phyloP scores from a whole-genome alignment of 2,888 invertebrate genomes.

The Luperina testacea region DNA sequence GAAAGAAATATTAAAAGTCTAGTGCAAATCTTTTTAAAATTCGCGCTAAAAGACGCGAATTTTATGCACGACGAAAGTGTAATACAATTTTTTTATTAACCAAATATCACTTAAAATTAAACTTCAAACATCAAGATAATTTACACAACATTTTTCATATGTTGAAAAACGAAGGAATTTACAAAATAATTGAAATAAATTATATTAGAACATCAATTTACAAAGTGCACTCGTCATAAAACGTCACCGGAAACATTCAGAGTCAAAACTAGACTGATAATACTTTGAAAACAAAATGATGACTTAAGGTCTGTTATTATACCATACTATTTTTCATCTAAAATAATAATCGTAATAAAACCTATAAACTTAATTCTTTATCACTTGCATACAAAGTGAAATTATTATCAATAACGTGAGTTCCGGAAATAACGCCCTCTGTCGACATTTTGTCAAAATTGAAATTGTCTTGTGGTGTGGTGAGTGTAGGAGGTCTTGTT shows the following conservation, averaged over 20 bases:
- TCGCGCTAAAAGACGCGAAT: conserved; percentile 3
- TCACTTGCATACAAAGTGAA: not conserved
- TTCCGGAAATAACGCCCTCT: conserved; percentile 84
- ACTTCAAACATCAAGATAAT: not conserved
- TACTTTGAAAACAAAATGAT: rapidly evolving
- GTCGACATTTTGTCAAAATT: conserved; percentile 69
- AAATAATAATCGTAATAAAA: not conserved
- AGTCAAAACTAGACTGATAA: conserved; percentile 29
- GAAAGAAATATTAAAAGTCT: too few relatives aligned
- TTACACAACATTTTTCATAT: not conserved
- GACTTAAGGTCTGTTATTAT: not conserved
- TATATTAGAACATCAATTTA: conserved; percentile 12
- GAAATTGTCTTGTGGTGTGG: conserved; percentile 86
- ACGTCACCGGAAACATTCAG: conserved; percentile 43
- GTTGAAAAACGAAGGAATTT: not conserved
- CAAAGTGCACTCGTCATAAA: conserved; percentile 1
- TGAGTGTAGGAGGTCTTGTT: conserved; percentile 73
- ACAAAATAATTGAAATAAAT: not conserved
- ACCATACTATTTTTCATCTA: not conserved
- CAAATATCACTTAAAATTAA: not conserved
- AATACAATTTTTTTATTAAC: not conserved
- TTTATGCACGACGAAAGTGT: not conserved
- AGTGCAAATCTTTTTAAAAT: conserved; percentile 21
- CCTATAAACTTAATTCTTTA: too few relatives aligned
- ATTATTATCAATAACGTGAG: conserved; percentile 76